Base-by-base conservation (phyloP, 2,113 vertebrate species). In the Pithys albifrons region DNA sequence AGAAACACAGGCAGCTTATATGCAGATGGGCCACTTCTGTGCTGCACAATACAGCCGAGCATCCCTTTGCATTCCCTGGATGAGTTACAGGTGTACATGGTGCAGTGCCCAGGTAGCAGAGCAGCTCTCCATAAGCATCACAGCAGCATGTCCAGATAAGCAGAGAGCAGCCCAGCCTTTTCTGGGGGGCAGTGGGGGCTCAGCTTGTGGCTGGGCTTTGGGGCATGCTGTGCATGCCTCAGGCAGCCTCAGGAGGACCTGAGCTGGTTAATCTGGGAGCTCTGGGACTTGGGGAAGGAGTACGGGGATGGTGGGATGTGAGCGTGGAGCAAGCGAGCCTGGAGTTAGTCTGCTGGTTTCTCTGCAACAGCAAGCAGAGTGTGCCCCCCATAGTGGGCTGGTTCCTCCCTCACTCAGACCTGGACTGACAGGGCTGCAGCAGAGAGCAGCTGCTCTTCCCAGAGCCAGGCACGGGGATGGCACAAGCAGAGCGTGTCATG, bases 11-110 rank as follows among this genome's bases (percentile, higher is more conserved):
- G 93, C 73, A 39, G 93, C 84, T 96, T 76, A 57, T 89, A 70
- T 82, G 92, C 93, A 92, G 83, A 91, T 69, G 93, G 93, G 96
- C 93, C 73, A 19, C 81, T 96, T 72, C 31, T 16, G 4, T 19
- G 81, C 89, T 19, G 55, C 89, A 52, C 85, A 39, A 29, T 78
- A 55, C 83, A 55, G 93, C 83, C 64, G 59, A 64, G 90, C 79
- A 23, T 76, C 90, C 85, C 96, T 96, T 91, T 48, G 76, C 17
- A 7, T 94, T 71, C 86, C 94, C 93, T 39, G 86, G 86, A 88
- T 14, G 96, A 97, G 97, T 98, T 97, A 96, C 96, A 96, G 95
- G 96, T 95, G 91, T 80, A 73, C 31, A 2, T 43, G 65, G 57
- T 54, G 75, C 76, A 19, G 14, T 37, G 24, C 61, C 57, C n/a